Base-by-base conservation (phyloP, 2,113 vertebrate genomes). In the Pterophyllum scalare region DNA sequence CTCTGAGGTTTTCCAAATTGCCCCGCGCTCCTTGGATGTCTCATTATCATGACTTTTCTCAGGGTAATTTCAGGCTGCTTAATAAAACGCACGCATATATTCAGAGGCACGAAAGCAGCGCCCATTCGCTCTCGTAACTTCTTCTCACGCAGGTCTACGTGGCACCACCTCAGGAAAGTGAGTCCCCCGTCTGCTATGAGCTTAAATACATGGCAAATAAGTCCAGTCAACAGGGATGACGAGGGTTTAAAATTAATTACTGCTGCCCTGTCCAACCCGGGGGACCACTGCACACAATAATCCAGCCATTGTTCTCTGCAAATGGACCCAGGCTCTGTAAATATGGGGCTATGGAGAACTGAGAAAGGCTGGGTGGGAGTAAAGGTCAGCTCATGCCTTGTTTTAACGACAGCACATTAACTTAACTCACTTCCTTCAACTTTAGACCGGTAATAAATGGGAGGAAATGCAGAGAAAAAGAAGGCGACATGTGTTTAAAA, bases 401-500 rank as follows among this genome's bases (percentile, higher is more conserved):
- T 84, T 96, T 96, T 94, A 93, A 96, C 90, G 77, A 96, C 95
- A 95, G 95, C 96, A 96, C 97, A 96, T 97, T 97, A 96, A 96
- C 95, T 92, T 96, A 96, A 97, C 96, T 96, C 93, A 95, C 96
- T 97, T 97, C 97, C 97, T 96, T 94, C 90, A 86, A 89, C 95
- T 95, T 95, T 95, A 96, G 92, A 93, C 80, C 59, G 86, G 92
- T 94, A 93, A 95, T 96, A 96, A 96, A 96, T 82, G 88, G 83
- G n/a, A 86, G 93, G 93, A 95, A 96, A 96, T 82, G 84, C 77
- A 92, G 87, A 80, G 94, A 93, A 65, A 76, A 60, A 75, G 61
- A 88, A 65, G 22, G 60, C 65, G 81, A 85, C 75, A 22, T 74
- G 60, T 84, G 58, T 72, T 75, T 87, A 64, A 65, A 59, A 72